Conservation (phyloP, 2,113 vertebrate species). For the Hyperoodon ampullatus region DNA sequence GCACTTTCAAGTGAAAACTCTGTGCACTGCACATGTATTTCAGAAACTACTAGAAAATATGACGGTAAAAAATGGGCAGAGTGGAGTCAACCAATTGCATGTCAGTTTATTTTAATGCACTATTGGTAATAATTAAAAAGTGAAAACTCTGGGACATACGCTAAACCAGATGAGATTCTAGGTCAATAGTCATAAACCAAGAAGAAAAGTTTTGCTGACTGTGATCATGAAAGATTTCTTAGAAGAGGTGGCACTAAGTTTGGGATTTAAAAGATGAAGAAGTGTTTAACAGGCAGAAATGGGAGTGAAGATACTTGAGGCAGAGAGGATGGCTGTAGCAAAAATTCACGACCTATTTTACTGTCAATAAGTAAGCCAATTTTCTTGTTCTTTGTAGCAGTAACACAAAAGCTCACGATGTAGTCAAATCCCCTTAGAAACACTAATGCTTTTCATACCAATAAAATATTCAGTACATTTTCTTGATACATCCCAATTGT, state of each 20-base stretch:
- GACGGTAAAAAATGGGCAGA: neutral
- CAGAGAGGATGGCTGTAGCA: neutral
- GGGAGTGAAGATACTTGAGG: neutral
- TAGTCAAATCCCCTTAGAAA: neutral
- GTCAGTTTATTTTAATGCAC: neutral
- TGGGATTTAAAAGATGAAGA: neutral
- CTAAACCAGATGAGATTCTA: neutral
- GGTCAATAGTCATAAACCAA: neutral
- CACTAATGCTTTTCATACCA: neutral
- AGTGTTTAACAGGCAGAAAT: neutral
- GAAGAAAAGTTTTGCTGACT: neutral
- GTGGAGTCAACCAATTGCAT: neutral
- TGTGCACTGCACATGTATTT: neutral
- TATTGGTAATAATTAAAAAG: neutral
- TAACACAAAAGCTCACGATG: neutral
- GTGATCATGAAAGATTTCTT: neutral
- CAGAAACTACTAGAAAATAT: neutral
- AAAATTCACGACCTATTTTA: neutral
- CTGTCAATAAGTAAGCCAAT: neutral
- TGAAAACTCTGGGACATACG: neutral
- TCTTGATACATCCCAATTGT: neutral
- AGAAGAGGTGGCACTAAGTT: neutral
- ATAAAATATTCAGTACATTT: neutral
- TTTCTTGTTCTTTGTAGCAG: neutral
- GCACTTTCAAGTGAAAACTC: neutral